Evolutionary conservation across 2,888 invertebrate genomes (phyloP).

Genomic region (Caenorhabditis sp.): DNA sequence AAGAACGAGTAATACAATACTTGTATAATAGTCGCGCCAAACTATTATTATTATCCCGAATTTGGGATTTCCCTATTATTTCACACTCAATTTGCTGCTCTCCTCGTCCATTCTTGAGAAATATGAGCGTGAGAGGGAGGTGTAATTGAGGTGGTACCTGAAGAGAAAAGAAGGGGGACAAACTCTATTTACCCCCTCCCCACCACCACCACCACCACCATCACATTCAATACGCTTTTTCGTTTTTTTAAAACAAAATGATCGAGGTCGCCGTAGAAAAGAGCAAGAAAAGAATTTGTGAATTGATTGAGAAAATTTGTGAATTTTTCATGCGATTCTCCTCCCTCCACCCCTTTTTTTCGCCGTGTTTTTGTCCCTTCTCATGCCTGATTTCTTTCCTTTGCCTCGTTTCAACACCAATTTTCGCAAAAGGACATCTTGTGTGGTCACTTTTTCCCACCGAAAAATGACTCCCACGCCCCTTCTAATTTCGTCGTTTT

Average conservation of each 20-base stretch:
- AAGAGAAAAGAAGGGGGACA: too few species aligned
- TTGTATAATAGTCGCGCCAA: too few species aligned
- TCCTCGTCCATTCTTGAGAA: too few species aligned
- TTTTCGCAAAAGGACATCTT: not conserved
- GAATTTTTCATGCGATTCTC: not conserved
- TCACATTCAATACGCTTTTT: not conserved
- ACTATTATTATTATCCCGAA: too few species aligned
- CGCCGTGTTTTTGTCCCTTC: not conserved
- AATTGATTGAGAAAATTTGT: too few species aligned
- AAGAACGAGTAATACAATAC: too few species aligned
- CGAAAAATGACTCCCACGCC: not conserved
- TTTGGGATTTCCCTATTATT: conserved; percentile 27
- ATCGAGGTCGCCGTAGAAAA: not conserved
- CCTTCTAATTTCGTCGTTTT: not conserved
- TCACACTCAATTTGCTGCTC: conserved; percentile 48
- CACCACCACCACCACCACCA: too few species aligned
- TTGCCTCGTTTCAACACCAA: not conserved
- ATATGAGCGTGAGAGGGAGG: too few species aligned
- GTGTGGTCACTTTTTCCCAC: not conserved
- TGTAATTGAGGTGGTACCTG: not conserved
- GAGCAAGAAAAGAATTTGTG: not conserved
- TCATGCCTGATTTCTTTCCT: not conserved
- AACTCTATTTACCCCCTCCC: too few species aligned
- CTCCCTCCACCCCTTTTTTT: not conserved
- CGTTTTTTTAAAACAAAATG: not conserved